Evolutionary conservation across 2,888 invertebrate genomes (phyloP).

Genomic region (Omphaloscelis lunosa): DNA sequence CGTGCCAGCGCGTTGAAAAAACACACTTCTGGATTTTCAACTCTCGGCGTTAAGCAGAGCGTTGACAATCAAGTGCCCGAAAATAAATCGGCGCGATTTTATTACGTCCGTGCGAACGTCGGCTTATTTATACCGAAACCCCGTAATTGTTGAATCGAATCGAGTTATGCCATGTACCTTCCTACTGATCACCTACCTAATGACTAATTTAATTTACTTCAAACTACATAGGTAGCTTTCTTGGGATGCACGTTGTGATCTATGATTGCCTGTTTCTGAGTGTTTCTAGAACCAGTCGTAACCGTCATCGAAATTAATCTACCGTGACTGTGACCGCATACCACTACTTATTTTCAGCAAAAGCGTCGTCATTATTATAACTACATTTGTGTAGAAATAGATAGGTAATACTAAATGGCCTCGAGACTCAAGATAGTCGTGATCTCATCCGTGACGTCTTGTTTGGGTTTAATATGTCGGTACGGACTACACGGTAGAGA

Average conservation of each 20-base stretch:
- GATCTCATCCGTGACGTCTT: slow-evolving; percentile 66
- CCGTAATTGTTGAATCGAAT: slow-evolving; percentile 19
- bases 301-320: slow-evolving; percentile 2
- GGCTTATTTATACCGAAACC: slow-evolving; percentile 24
- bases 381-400: slow-evolving; percentile 41
- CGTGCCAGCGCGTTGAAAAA: too few relatives aligned
- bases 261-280: neutral
- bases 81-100: too few relatives aligned
- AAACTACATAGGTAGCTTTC: neutral
- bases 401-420: slow-evolving; percentile 43
- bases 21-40: too few relatives aligned
- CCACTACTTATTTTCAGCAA: slow-evolving; percentile 46
- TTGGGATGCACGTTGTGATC: neutral
- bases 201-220: slow-evolving; percentile 4
- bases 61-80: too few relatives aligned
- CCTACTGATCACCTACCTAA: slow-evolving; percentile 3
- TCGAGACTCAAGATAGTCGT: slow-evolving; percentile 41
- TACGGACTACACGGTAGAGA: neutral
- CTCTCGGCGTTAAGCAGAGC: too few relatives aligned
- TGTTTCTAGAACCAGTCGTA: neutral
- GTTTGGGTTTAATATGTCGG: slow-evolving; percentile 34
- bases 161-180: slow-evolving; percentile 1
- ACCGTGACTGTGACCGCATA: neutral
- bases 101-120: too few relatives aligned
- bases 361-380: slow-evolving; percentile 23